Conservation (phyloP, 1,140 invertebrate genomes). For the Panulirus ornatus region DNA sequence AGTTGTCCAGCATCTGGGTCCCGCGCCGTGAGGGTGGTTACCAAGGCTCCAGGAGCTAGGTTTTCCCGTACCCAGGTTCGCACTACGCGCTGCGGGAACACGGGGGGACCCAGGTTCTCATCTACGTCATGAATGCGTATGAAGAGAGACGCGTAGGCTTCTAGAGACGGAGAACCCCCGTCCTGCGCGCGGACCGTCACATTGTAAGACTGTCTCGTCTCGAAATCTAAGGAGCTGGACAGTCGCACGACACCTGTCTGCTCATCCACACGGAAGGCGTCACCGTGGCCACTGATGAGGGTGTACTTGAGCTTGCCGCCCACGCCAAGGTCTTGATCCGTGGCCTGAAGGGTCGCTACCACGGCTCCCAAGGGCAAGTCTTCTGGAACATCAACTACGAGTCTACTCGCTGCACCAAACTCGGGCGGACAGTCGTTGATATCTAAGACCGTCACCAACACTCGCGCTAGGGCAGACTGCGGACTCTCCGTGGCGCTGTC, state of each 20-base stretch:
- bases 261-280: slow-evolving; percentile 87
- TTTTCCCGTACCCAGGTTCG: slow-evolving; percentile 84
- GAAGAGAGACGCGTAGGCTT: slow-evolving; percentile 85
- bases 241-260: slow-evolving; percentile 91
- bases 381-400: slow-evolving; percentile 89
- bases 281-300: slow-evolving; percentile 83
- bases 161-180: slow-evolving; percentile 84
- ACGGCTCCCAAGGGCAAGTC: slow-evolving; percentile 93
- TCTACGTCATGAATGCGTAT: slow-evolving; percentile 96
- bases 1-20: slow-evolving; percentile 89
- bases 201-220: slow-evolving; percentile 92
- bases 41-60: slow-evolving; percentile 78
- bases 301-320: slow-evolving; percentile 84
- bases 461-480: slow-evolving; percentile 81
- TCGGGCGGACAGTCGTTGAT: slow-evolving; percentile 94
- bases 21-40: slow-evolving; percentile 77
- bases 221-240: slow-evolving; percentile 88
- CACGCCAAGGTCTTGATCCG: slow-evolving; percentile 90
- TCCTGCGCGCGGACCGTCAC: slow-evolving; percentile 90
- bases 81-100: slow-evolving; percentile 56
- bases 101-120: slow-evolving; percentile 83
- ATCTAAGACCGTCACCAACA: slow-evolving; percentile 87
- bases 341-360: slow-evolving; percentile 86
- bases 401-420: slow-evolving; percentile 80
- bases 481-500: slow-evolving; percentile 83